Evolutionary conservation across 2,797 vertebrate species (phyloP), one percentile per base, ranked within the genome.

Genomic region (Hylomyscus alleni): DNA sequence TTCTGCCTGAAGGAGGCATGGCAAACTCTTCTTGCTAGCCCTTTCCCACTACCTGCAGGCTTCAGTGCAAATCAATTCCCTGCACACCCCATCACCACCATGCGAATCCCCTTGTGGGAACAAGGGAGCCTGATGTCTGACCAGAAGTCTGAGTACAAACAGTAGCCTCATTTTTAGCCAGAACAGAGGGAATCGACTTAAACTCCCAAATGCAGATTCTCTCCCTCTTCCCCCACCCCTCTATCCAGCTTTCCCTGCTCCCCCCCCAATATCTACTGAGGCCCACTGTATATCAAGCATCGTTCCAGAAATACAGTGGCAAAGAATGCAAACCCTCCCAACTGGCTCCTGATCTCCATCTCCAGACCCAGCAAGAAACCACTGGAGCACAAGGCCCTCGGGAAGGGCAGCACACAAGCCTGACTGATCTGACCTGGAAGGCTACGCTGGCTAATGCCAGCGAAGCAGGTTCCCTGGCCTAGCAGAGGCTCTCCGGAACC

Each of bases 401-500:
- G 22, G 78, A 77, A 69, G 44, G 72, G 20, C 11, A 72, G 44
- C 47, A 37, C 76, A 72, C 56, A 60, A 52, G 9, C 6, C n/a
- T 10, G 29, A 76, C 77, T 8, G 65, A 86, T 47, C 80, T 83
- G 81, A 87, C 78, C 12, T 9, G 3, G 76, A 60, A 52, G 69
- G 58, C 60, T 26, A 50, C 60, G 31, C 3, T 47, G 44, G n/a
- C 85, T 84, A 56, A 69, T 6, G 0, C 29, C 50, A 15, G 54
- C 78, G 76, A 80, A 90, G 47, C 87, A n/a, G 52, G 31, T 52
- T 24, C 13, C 24, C 80, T 47, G 10, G 65, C 7, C 82, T 13
- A 62, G 89, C 84, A 94, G 60, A 44, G 73, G 44, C 89, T 56
- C 83, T 58, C 76, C 20, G 75, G 54, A 44, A 47, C 67, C 88